phyloP scores from a whole-genome alignment of 2,797 vertebrate genomes.

The Crocidura indochinensis region DNA sequence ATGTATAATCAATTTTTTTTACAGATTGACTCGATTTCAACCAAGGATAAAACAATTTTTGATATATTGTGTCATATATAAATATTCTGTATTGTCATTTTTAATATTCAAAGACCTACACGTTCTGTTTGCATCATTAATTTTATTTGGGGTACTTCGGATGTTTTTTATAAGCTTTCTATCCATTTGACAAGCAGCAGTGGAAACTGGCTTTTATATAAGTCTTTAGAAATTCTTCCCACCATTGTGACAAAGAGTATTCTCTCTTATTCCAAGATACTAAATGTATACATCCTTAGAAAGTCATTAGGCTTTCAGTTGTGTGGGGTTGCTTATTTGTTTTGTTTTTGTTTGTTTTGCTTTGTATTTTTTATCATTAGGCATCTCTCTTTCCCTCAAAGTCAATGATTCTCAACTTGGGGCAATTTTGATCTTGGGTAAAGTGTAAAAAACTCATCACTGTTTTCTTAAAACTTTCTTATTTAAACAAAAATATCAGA shows the following conservation, averaged over 20 bases:
- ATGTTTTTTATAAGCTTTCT: background rate
- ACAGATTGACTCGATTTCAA: background rate
- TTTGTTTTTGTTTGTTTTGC: too few relatives aligned
- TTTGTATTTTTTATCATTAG: too few relatives aligned
- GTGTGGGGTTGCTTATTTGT: too few relatives aligned
- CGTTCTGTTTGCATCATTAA: background rate
- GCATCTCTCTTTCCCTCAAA: too few relatives aligned
- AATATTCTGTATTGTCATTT: background rate
- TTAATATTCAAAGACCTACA: background rate
- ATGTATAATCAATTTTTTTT: background rate
- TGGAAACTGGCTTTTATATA: slow-evolving; percentile 19
- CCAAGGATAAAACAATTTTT: background rate
- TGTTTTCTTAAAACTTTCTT: background rate
- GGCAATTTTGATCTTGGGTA: too few relatives aligned
- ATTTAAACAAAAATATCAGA: background rate
- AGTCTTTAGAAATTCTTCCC: background rate
- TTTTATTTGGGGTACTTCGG: background rate
- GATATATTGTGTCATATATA: background rate
- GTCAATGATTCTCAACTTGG: too few relatives aligned
- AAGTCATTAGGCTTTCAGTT: background rate
- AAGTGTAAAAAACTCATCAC: background rate
- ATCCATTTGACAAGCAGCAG: background rate
- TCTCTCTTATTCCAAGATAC: background rate
- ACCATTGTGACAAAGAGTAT: background rate
- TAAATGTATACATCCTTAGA: background rate